Evolutionary conservation across 2,113 vertebrate species (phyloP), one percentile per base, ranked within the genome.

Genomic region (Taurulus bubalis): DNA sequence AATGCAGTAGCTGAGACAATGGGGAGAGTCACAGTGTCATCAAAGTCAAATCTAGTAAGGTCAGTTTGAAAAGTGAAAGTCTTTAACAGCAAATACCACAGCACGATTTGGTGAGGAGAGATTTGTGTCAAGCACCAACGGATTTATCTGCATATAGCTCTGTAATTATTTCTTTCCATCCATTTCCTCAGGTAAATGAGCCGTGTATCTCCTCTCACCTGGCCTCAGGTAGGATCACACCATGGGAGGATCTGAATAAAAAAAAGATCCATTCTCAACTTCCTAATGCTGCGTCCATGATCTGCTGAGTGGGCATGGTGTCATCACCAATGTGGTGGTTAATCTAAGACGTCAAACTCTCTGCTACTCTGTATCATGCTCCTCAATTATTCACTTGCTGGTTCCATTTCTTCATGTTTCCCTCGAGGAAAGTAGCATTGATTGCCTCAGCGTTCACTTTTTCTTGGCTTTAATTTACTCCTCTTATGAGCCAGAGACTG

Each of bases 21-120:
- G 30, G 62, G 65, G 70, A 81, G 76, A 87, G 87, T 87, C 89
- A 84, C 75, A 28, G 56, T 76, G 74, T 77, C 83, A 88, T 88
- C 87, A 90, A 91, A 87, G 89, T 93, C 87, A 89, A 89, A 78
- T 71, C 62, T 40, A 6, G 64, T 65, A 70, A 80, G 80, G 87
- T 88, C 72, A 67, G 68, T 72, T 83, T 53, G 45, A 67, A 83
- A 79, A 64, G 34, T 36, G 8, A n/a, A 22, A 18, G n/a, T 67
- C 58, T 56, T 51, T 56, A 34, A 71, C 47, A 65, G 42, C 10
- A 78, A 73, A 69, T 60, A 22, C 30, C 18, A 32, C 34, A 30
- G 14, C 64, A 69, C 18, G 15, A 34, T 60, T 80, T 24, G 63
- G 22, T 28, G 9, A 28, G 26, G n/a, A 75, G 36, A 73, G 6